Percentiles rank a stretch among this genome's conserved stretches.
Conservation (phyloP, 2,113 vertebrate genomes). For the Ellobius talpinus region DNA sequence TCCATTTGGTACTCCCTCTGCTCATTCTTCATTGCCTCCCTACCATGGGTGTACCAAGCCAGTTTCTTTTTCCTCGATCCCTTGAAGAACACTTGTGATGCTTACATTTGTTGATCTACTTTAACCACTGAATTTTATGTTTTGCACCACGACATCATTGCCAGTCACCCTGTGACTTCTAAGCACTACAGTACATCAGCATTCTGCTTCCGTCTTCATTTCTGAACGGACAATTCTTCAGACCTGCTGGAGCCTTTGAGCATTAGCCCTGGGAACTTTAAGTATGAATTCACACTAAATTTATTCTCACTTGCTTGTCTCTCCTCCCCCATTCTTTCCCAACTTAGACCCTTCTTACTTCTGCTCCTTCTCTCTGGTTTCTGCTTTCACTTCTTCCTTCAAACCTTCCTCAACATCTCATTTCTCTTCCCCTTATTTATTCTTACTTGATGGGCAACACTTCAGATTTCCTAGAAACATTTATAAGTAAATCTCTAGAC, state of each 20-base stretch:
- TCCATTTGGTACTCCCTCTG: background rate
- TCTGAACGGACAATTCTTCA: background rate
- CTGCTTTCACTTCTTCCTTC: background rate
- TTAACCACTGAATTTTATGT: background rate
- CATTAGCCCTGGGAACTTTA: background rate
- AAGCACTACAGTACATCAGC: background rate
- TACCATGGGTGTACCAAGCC: background rate
- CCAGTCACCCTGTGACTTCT: background rate
- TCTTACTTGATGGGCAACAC: background rate
- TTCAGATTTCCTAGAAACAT: constrained; percentile 12
- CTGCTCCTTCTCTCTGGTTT: background rate
- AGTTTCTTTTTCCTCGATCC: background rate
- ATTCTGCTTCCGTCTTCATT: background rate
- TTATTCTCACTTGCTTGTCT: background rate
- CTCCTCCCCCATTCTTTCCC: background rate
- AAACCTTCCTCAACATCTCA: background rate
- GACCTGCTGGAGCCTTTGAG: background rate
- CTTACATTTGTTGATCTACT: background rate
- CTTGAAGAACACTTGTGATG: background rate
- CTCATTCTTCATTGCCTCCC: background rate
- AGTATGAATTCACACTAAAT: background rate
- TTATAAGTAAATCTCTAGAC: background rate
- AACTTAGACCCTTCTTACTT: background rate
- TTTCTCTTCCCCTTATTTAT: background rate
- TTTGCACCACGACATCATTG: background rate